Percentiles rank a stretch among this genome's conserved stretches.
Evolutionary conservation across 2,888 invertebrate species (phyloP).

Genomic region (Elmis aenea): DNA sequence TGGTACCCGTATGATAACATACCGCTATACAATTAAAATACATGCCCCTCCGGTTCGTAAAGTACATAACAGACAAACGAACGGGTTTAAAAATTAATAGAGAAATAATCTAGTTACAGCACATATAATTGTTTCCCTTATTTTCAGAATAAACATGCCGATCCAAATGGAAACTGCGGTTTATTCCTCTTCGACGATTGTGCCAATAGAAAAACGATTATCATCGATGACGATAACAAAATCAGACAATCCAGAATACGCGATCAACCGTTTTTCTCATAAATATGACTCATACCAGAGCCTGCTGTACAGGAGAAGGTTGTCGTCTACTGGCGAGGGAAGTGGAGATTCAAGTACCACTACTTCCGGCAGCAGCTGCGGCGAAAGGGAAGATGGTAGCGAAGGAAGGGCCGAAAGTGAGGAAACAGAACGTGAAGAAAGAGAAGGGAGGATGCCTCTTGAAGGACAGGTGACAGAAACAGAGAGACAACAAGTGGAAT

Average conservation of each 20-base stretch:
- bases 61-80: too few relatives aligned
- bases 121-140: too few relatives aligned
- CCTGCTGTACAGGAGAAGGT: constrained; percentile 46
- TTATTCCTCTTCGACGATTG: constrained; percentile 13
- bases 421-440: constrained; percentile 42
- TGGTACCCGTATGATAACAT: too few relatives aligned
- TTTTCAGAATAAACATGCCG: too few relatives aligned
- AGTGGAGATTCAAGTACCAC: constrained; percentile 49
- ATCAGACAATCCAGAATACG: constrained; percentile 34
- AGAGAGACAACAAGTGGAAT: constrained; percentile 66
- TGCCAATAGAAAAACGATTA: constrained; percentile 34
- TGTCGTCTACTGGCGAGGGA: constrained; percentile 59
- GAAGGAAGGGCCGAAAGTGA: constrained; percentile 51
- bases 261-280: constrained; percentile 36
- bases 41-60: too few relatives aligned
- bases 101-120: too few relatives aligned
- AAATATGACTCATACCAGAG: constrained; percentile 43
- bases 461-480: constrained; percentile 55
- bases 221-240: constrained; percentile 37
- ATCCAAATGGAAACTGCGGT: too few relatives aligned
- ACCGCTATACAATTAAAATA: too few relatives aligned
- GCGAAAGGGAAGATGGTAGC: constrained; percentile 52
- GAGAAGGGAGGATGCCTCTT: constrained; percentile 41
- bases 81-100: too few relatives aligned
- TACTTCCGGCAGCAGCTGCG: constrained; percentile 48